Base-by-base conservation (phyloP, 2,797 vertebrate genomes). In the Alcedo atthis region DNA sequence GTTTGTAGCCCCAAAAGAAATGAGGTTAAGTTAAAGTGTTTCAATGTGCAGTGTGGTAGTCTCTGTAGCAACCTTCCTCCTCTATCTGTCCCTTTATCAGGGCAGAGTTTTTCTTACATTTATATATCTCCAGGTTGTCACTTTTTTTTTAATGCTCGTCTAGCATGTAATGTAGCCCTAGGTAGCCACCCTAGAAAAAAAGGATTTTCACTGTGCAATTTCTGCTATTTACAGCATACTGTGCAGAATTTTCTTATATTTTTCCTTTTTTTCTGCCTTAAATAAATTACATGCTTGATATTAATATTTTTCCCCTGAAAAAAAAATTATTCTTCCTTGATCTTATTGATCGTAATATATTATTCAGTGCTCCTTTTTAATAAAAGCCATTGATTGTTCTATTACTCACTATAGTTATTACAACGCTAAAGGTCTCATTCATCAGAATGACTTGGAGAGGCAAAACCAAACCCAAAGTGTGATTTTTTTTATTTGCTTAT, bases 291-390 rank as follows among this genome's bases (percentile, higher is more conserved):
- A 68, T 84, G 96, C 96, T 92, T 96, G 63, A 91, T 96, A 96
- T 90, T 96, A 96, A 96, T 95, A 89, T 93, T 94, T 95, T 87
- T 88, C 33, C 25, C 25, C 28, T 68, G 55, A 80, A 93, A 91
- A 94, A 85, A 94, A 80, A 80, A 81, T 37, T 94, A 54, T 94
- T 93, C 89, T 66, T 46, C 42, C 78, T 94, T 90, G 69, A 92
- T 96, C 86, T 91, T 85, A 22, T 19, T 92, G 30, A 84, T 93
- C 86, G 79, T 89, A 94, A 96, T 96, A 80, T 49, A 88, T 97
- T 96, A 96, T 97, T 95, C 92, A 92, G 66, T 91, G 79, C 87
- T 96, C 75, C 86, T 96, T 94, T 90, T 96, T 96, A 96, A 87
- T 97, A 95, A 94, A 89, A 94, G 70, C 87, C 77, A 80, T 78